Base-by-base conservation (phyloP, 2,888 invertebrate genomes). In the Pammene aurita region DNA sequence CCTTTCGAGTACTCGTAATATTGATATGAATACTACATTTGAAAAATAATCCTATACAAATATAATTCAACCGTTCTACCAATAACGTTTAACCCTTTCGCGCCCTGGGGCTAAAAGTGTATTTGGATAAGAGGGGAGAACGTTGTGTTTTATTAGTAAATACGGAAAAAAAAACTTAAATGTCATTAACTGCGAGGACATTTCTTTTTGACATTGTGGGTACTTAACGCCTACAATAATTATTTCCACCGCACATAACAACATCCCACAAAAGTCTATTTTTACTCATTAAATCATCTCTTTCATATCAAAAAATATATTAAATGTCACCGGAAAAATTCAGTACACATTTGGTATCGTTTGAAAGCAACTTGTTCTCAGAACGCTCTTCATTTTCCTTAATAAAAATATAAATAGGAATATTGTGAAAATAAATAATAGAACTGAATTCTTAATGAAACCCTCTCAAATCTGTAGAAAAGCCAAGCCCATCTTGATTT, bases 291-390 rank as follows among this genome's bases (percentile, higher is more conserved):
- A 14, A 48, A 56, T 38, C 34, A 11, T 16, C 10, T 1, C 35
- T 11, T 16, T 61, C 14, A 26, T 14, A 16, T 9, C 50, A 58
- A 52, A 66, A 41, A 66, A 58, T 57, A 50, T n/a, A 58, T 41
- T 5, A 57, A 58, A 57, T 55, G 48, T 35, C 35, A 35, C 55
- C 9, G n/a, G 2, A 7, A 48, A 48, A 14, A 44, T 41, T 9
- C 16, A 14, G 10, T 42, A 38, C 26, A 26, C 18, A 16, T 6
- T 26, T 46, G 54, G 41, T 50, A 48, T 56, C 34, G 50, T 62
- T 35, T 67, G 16, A 56, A 62, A 50, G 26, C 18, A 67, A 42
- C 13, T 38, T 61, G 48, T 26, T 18, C 16, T 10, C 1, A 13
- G 7, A 44, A 6, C 34, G 5, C 1, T 6, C 44, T 63, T 58